Evolutionary conservation across 2,797 vertebrate species (phyloP), one percentile per base, ranked within the genome.

Genomic region (Galago senegalensis): DNA sequence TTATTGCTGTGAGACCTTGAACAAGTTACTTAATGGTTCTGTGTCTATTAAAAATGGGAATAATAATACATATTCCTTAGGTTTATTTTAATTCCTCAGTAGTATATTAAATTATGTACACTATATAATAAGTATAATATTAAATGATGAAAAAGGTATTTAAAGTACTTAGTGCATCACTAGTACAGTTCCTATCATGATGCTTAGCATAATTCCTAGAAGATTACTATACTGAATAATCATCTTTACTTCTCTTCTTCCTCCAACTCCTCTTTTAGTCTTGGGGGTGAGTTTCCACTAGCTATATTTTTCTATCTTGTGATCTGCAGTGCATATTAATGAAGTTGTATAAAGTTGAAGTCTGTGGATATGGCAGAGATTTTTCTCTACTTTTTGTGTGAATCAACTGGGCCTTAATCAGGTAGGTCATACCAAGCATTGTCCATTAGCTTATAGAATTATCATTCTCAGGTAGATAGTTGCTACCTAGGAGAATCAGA

Each of bases 21-120:
- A 69, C 18, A 63, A 40, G 10, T 60, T 91, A 76, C 7, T 72
- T 56, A 56, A 2, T 43, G 73, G 40, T 3, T 63, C 21, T 92
- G 63, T 89, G 29, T 7, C 31, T 87, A 31, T 87, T 92, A 83
- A 70, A 93, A 85, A 43, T 70, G 23, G 61, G 6, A 89, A 80
- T 83, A 84, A 87, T 40, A n/a, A 89, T 76, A 34, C 5, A 63
- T 83, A 43, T 76, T 27, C 13, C 60, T 84, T 83, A 75, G 25
- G 23, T 63, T 87, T 96, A 94, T 91, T 91, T 65, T 89, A 70
- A 91, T 87, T 92, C 18, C 76, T 95, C 25, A 81, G 16, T 2
- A 82, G 12, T 37, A 34, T 67, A 31, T 65, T 84, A 61, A 92
- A 90, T 75, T 81, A 65, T 58, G 72, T 87, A 76, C 77, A 16